Percentiles rank a stretch among this genome's conserved stretches.
These are phyloP conservation scores for Ciconia nigra DNA, from an alignment of 2,797 vertebrate species.

Conservation along the genomic window DNA sequence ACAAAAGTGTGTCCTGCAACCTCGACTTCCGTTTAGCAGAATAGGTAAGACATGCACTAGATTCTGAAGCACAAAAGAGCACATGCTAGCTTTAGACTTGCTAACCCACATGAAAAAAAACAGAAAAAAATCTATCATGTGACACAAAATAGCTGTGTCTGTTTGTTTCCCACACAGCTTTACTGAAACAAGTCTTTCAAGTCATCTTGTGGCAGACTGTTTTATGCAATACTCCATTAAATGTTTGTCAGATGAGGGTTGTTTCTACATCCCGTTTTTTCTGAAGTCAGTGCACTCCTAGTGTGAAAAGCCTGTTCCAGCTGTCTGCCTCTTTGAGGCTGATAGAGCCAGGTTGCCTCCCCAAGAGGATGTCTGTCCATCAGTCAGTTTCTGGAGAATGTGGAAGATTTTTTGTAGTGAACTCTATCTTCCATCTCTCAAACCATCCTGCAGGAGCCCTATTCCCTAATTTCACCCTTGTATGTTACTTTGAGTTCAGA, in stretches of 20 bases:
- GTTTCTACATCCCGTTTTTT: background rate
- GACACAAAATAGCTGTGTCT: background rate
- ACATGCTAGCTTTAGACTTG: background rate
- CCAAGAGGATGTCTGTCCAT: background rate
- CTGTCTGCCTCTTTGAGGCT: background rate
- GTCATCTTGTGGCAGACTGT: background rate
- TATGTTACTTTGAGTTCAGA: background rate
- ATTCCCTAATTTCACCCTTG: background rate
- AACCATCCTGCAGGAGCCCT: background rate
- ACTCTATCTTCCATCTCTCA: background rate
- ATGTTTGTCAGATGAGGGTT: background rate
- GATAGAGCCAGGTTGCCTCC: background rate
- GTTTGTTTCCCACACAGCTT: background rate
- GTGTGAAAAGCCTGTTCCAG: background rate
- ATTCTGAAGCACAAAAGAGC: background rate
- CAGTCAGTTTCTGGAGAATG: background rate
- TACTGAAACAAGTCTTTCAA: constrained; percentile 28
- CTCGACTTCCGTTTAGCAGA: background rate
- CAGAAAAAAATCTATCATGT: background rate
- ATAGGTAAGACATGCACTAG: background rate
- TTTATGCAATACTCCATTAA: constrained; percentile 25
- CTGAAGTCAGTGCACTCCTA: background rate
- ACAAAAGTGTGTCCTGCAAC: background rate
- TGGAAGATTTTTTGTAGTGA: background rate
- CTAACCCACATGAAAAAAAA: background rate